Evolutionary conservation across 2,888 invertebrate genomes (phyloP).

Genomic region (Steinernema carpocapsae): DNA sequence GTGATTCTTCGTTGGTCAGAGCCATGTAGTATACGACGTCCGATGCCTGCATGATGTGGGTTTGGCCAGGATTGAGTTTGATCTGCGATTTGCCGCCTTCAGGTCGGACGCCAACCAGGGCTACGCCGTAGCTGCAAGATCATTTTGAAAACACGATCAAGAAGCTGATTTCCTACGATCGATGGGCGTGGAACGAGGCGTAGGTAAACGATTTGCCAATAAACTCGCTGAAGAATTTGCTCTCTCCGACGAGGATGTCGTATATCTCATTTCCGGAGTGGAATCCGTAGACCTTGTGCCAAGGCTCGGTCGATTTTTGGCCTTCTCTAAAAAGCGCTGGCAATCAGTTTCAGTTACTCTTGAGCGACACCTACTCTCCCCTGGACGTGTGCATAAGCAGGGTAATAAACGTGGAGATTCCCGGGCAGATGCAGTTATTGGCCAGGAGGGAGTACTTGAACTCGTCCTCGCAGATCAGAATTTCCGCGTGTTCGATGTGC

Average conservation of each 20-base stretch:
- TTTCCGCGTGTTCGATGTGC: conserved; percentile 97
- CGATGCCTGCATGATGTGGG: conserved; percentile 94
- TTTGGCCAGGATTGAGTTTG: conserved; percentile 85
- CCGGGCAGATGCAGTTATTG: conserved; percentile 97
- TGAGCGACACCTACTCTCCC: conserved; percentile 82
- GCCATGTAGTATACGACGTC: conserved; percentile 73
- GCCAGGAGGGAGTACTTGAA: conserved; percentile 96
- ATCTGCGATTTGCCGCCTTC: conserved; percentile 79
- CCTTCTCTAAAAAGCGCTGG: conserved; percentile 79
- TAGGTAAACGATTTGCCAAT: conserved; percentile 99
- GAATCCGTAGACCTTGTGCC: conserved; percentile 96
- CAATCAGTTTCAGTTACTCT: neutral
- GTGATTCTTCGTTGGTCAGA: conserved; percentile 63
- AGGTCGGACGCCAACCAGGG: conserved; percentile 90
- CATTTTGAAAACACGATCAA: conserved; percentile 16
- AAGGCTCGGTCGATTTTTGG: conserved; percentile 91
- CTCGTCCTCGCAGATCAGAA: conserved; percentile 97
- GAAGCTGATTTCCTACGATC: conserved; percentile 80
- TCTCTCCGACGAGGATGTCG: conserved; percentile 76
- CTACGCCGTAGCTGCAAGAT: conserved; percentile 84
- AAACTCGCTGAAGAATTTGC: conserved; percentile 94
- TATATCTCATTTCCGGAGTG: conserved; percentile 99
- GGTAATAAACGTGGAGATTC: conserved; percentile 93
- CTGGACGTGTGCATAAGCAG: conserved; percentile 92
- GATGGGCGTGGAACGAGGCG: conserved; percentile 96